Evolutionary conservation across 2,113 vertebrate genomes (phyloP), one percentile per base, ranked within the genome.

Genomic region (Xenopus laevis): DNA sequence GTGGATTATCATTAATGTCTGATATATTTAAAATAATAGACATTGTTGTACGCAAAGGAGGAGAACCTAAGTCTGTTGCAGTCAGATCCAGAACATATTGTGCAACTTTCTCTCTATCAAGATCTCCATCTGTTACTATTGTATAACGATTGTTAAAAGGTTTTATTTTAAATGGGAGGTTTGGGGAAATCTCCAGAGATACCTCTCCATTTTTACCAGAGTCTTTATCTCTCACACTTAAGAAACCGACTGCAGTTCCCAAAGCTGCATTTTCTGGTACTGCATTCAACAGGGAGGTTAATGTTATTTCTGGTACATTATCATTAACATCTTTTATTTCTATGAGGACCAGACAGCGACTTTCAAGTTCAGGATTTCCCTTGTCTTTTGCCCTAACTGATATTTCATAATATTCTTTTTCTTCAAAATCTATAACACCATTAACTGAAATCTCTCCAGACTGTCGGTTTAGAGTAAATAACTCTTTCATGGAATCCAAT

Each of bases 71-170:
- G 78, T 87, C 84, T 53, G 71, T 77, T 45, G 84, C 84, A 4
- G 23, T 79, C 5, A 87, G 33, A 77, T 70, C 78, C 21, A 86
- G 71, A 8, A 67, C 78, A 23, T 87, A 87, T 13, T 86, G 79
- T 7, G 82, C 78, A 12, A 77, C 74, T 3, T 13, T 64, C 47
- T 86, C 87, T 2, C 84, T 78, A 53, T 87, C 84, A 74, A 86
- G 72, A 66, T 46, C 60, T 1, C 81, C 79, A 17, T 79, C 79
- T 5, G 94, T 99, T 72, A 91, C 87, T 72, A 98, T 87, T 0
- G 90, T 95, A 83, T 96, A 98, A 79, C 94, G 91, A 71, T 87
- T 92, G 5, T 86, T 90, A 79, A 92, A 94, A n/a, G 93, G 90
- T 65, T 89, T 88, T 0, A 95, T 82, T 78, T 90, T 95, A 65